These are phyloP conservation scores for Luperina nickerlii DNA, from an alignment of 2,888 invertebrate species.

Conservation along the genomic window DNA sequence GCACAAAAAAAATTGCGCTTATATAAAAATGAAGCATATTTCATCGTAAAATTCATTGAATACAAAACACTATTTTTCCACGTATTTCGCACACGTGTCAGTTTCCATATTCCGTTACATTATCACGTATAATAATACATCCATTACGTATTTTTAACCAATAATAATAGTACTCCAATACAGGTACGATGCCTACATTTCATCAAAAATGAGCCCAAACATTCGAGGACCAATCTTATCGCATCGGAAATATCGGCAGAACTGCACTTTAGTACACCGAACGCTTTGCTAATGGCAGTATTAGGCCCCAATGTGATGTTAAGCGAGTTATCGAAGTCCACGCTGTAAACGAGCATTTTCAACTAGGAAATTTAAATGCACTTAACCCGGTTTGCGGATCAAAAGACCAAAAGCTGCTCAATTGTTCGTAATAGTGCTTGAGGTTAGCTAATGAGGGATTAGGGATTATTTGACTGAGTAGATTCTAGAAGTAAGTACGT, in stretches of 20 bases:
- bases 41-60: neutral
- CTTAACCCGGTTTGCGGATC: slow-evolving; percentile 35
- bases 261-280: slow-evolving; percentile 42
- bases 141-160: neutral
- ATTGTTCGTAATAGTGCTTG: slow-evolving; percentile 16
- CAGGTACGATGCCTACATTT: neutral
- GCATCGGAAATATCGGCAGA: slow-evolving; percentile 7
- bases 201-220: slow-evolving; percentile 19
- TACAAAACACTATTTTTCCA: neutral
- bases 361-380: slow-evolving; percentile 42
- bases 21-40: neutral
- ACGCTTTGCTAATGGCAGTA: slow-evolving; percentile 46
- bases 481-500: neutral
- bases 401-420: slow-evolving; percentile 26
- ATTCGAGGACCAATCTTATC: slow-evolving; percentile 24
- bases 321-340: slow-evolving; percentile 41
- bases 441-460: slow-evolving; percentile 1
- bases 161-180: neutral
- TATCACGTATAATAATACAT: neutral
- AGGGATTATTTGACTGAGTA: neutral
- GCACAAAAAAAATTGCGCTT: too few relatives aligned
- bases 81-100: neutral
- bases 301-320: slow-evolving; percentile 50
- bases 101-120: neutral
- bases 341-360: slow-evolving; percentile 42